Conservation (phyloP, 1,140 invertebrate genomes). For the Matsumurasca onukii region DNA sequence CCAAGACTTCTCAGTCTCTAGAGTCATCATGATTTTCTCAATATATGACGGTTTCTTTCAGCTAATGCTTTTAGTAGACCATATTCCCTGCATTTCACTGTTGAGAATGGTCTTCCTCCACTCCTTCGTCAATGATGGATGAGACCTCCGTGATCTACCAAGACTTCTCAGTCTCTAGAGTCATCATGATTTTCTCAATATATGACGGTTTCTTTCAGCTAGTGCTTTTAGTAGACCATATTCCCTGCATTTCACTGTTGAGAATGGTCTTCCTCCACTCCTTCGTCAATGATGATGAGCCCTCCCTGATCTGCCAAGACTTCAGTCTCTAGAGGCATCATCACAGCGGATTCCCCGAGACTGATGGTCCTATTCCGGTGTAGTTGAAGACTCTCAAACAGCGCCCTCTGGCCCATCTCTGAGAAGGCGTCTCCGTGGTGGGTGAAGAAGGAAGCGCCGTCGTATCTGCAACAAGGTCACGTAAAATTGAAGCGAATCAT, state of each 20-base stretch:
- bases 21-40: too few species aligned
- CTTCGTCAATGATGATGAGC: constrained; percentile 15
- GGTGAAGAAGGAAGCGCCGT: constrained; percentile 18
- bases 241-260: not conserved
- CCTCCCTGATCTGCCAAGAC: constrained; percentile 7
- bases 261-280: constrained; percentile 1
- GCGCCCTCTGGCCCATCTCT: constrained; percentile 13
- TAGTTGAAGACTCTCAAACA: constrained; percentile 13
- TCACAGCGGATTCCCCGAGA: not conserved
- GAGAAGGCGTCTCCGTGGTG: constrained; percentile 14
- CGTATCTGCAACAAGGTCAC: too few species aligned
- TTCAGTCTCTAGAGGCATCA: not conserved
- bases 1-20: too few species aligned
- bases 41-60: too few species aligned
- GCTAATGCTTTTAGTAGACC: too few species aligned
- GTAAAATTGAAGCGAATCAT: too few species aligned
- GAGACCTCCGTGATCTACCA: too few species aligned
- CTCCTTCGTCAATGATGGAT: too few species aligned
- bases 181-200: too few species aligned
- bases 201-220: too few species aligned
- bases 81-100: not conserved
- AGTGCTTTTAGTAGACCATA: not conserved
- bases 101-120: not conserved
- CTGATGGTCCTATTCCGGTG: constrained; percentile 18
- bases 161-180: too few species aligned